Conservation (phyloP, 1,140 invertebrate species). For the Mizuhopecten yessoensis region DNA sequence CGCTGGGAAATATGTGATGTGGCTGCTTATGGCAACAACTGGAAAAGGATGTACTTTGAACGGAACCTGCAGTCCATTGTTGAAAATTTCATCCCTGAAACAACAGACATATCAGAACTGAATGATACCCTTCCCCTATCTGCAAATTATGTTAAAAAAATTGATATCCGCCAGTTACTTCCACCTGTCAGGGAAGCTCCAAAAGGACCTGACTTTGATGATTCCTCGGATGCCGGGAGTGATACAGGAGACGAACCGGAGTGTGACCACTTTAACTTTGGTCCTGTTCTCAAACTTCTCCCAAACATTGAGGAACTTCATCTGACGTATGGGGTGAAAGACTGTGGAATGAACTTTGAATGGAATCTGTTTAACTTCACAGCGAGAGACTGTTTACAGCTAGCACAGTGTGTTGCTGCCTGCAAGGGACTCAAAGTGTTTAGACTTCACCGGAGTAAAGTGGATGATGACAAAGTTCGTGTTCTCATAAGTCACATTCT, state of each 20-base stretch:
- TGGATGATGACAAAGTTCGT: slow-evolving; percentile 82
- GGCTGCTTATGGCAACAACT: slow-evolving; percentile 77
- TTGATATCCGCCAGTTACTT: slow-evolving; percentile 82
- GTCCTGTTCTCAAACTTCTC: slow-evolving; percentile 77
- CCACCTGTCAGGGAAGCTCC: slow-evolving; percentile 81
- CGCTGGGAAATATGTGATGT: slow-evolving; percentile 83
- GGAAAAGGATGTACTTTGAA: slow-evolving; percentile 84
- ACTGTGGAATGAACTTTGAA: slow-evolving; percentile 85
- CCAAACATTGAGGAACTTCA: slow-evolving; percentile 81
- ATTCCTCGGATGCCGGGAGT: slow-evolving; percentile 79
- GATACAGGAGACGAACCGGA: slow-evolving; percentile 81
- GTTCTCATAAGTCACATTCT: slow-evolving; percentile 82
- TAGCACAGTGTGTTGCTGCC: slow-evolving; percentile 81
- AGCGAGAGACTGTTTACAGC: slow-evolving; percentile 81
- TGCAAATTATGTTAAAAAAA: slow-evolving; percentile 79
- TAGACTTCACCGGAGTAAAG: slow-evolving; percentile 78
- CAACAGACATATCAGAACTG: slow-evolving; percentile 79
- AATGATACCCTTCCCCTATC: slow-evolving; percentile 80
- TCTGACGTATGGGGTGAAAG: slow-evolving; percentile 81
- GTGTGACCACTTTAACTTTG: slow-evolving; percentile 84
- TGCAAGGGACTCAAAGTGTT: slow-evolving; percentile 80
- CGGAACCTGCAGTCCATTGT: slow-evolving; percentile 82
- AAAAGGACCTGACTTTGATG: slow-evolving; percentile 81
- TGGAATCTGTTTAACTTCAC: slow-evolving; percentile 84
- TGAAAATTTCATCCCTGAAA: slow-evolving; percentile 83